Evolutionary conservation across 2,797 vertebrate species (phyloP).

Genomic region (Chiloscyllium punctatum): DNA sequence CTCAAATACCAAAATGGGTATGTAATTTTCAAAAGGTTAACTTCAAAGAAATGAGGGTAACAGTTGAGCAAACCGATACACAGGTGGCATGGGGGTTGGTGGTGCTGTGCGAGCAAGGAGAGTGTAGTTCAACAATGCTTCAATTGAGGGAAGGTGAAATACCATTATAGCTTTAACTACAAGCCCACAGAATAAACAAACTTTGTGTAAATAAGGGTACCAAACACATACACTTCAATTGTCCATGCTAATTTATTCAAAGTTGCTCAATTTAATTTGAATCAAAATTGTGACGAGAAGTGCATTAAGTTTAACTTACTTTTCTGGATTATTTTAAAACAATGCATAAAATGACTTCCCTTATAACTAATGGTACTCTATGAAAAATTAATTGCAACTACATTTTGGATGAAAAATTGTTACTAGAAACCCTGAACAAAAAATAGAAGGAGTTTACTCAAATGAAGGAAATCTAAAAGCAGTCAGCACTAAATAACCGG

Average conservation of each 20-base stretch:
- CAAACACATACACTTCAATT: background rate
- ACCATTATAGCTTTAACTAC: too few species aligned
- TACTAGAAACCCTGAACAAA: background rate
- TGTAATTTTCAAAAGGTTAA: too few species aligned
- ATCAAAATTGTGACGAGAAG: background rate
- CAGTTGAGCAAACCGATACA: too few species aligned
- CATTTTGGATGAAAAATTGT: background rate
- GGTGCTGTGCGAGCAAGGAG: too few species aligned
- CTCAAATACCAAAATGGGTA: too few species aligned
- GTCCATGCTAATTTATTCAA: background rate
- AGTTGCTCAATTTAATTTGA: background rate
- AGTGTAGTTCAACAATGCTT: too few species aligned
- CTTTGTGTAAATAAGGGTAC: background rate
- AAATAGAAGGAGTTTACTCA: background rate
- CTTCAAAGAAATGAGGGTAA: too few species aligned
- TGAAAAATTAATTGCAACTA: background rate
- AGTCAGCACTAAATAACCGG: background rate
- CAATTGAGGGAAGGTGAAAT: too few species aligned
- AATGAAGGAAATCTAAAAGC: background rate
- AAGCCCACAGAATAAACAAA: background rate
- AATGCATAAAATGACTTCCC: background rate
- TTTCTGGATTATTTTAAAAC: background rate
- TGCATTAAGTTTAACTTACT: background rate
- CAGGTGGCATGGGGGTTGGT: too few species aligned
- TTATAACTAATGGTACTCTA: background rate